Conservation (phyloP, 2,888 invertebrate species). For the Cryptocephalus moraei region DNA sequence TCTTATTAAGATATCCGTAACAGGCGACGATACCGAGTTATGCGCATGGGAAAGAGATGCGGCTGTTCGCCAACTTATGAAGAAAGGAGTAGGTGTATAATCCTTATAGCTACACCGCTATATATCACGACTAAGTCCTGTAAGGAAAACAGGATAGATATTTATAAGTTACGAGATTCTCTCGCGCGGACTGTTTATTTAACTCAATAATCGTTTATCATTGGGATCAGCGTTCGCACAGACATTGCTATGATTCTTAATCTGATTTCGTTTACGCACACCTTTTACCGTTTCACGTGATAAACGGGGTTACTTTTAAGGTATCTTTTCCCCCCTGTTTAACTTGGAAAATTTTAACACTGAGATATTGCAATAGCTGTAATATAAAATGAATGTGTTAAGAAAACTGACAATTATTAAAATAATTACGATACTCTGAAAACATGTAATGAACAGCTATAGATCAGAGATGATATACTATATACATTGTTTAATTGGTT, state of each 20-base stretch:
- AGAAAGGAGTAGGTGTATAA: constrained; percentile 45
- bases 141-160: constrained; percentile 43
- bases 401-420: too few species aligned
- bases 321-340: too few species aligned
- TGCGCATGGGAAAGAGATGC: constrained; percentile 20
- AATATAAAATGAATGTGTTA: too few species aligned
- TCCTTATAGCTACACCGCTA: constrained; percentile 42
- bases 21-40: constrained; percentile 44
- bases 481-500: too few species aligned
- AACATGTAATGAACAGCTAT: too few species aligned
- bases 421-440: too few species aligned
- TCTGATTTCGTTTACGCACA: not conserved
- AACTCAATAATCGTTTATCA: constrained; percentile 41
- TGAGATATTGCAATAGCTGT: too few species aligned
- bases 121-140: constrained; percentile 41
- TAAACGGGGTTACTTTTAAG: too few species aligned
- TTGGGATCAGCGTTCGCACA: constrained; percentile 23
- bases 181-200: constrained; percentile 37
- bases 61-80: constrained; percentile 39
- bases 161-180: constrained; percentile 40
- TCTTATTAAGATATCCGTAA: constrained; percentile 69
- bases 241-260: not conserved
- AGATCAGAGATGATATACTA: too few species aligned
- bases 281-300: not conserved
- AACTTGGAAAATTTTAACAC: too few species aligned